These are phyloP conservation scores for Jaculus jaculus DNA, from an alignment of 2,113 vertebrate species.

Conservation along the genomic window DNA sequence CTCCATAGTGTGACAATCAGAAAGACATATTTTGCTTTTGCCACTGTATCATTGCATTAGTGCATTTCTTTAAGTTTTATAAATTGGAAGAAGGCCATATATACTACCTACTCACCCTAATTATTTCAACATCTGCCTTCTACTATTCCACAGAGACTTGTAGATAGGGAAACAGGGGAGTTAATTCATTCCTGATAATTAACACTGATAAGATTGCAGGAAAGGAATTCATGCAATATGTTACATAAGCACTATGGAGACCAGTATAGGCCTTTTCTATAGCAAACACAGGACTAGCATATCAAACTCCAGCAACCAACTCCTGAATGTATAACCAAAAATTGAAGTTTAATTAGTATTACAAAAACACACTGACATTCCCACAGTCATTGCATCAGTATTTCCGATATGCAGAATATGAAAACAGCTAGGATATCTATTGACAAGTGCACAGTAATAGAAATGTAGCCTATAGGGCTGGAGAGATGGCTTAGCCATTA, in stretches of 20 bases:
- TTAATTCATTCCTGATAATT: not conserved
- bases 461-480: too few relatives aligned
- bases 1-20: too few relatives aligned
- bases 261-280: not conserved
- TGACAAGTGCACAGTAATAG: not conserved
- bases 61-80: too few relatives aligned
- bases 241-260: not conserved
- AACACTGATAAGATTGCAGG: too few relatives aligned
- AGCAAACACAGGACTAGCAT: not conserved
- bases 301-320: not conserved
- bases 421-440: not conserved
- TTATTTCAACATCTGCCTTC: not conserved
- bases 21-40: not conserved
- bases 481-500: not conserved
- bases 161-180: too few relatives aligned
- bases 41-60: not conserved
- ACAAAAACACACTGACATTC: not conserved
- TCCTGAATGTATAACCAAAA: not conserved
- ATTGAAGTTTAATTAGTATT: too few relatives aligned
- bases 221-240: not conserved
- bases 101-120: not conserved
- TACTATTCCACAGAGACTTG: not conserved
- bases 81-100: not conserved
- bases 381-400: not conserved
- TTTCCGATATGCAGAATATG: not conserved